Conservation (phyloP, 1,140 invertebrate species). For the Monochamus saltuarius region DNA sequence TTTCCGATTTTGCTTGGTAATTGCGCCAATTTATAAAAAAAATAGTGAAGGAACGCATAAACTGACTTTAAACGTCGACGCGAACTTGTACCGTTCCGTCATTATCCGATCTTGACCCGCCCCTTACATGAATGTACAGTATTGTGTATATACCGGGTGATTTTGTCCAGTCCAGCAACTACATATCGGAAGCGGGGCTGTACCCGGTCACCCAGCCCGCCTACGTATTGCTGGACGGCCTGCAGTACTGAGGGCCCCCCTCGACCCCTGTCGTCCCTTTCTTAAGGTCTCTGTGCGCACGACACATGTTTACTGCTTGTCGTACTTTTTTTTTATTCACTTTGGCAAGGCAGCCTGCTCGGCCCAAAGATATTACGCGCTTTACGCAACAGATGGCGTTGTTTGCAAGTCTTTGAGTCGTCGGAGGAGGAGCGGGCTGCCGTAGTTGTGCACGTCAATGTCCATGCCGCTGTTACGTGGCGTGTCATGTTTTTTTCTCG, state of each 20-base stretch:
- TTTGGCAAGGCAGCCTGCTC: not conserved
- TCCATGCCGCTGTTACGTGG: too few species aligned
- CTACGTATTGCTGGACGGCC: slow-evolving; percentile 52
- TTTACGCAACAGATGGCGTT: too few species aligned
- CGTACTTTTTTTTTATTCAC: not conserved
- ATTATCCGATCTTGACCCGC: not conserved
- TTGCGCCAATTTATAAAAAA: too few species aligned
- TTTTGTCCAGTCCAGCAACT: slow-evolving; percentile 49
- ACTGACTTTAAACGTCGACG: too few species aligned
- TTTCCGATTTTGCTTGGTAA: not conserved
- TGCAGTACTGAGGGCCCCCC: slow-evolving; percentile 51
- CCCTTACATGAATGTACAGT: not conserved
- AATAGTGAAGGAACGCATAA: too few species aligned
- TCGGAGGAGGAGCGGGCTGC: too few species aligned
- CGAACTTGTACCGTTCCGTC: too few species aligned
- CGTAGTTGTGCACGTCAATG: too few species aligned
- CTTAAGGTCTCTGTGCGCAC: slow-evolving; percentile 41
- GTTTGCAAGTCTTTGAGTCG: too few species aligned
- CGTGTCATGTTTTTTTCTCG: too few species aligned
- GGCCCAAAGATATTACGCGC: too few species aligned
- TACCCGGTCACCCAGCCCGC: slow-evolving; percentile 48
- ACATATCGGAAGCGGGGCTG: slow-evolving; percentile 50
- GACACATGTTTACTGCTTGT: not conserved
- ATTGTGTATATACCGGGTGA: slow-evolving; percentile 19
- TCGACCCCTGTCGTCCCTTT: slow-evolving; percentile 40